A percentile compares a stretch with the other conserved stretches of the same genome.
These are phyloP conservation scores for Diplazon laetatorius DNA, from an alignment of 2,888 invertebrate species.

Conservation along the genomic window DNA sequence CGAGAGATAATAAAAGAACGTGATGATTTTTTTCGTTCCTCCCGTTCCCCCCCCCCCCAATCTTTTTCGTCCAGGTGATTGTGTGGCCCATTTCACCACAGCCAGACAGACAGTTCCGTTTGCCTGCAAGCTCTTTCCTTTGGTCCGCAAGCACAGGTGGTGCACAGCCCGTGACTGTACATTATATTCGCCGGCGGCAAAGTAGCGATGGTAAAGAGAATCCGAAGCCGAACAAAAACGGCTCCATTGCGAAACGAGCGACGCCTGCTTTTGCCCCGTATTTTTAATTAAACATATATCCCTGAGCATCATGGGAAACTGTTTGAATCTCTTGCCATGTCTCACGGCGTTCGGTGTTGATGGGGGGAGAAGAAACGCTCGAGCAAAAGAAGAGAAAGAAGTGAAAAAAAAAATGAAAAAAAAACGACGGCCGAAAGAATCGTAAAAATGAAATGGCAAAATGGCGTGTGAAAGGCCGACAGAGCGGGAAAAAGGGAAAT, in stretches of 20 bases:
- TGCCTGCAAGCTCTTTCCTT: not conserved
- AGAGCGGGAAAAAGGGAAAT: not conserved
- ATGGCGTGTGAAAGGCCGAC: slow-evolving; percentile 10
- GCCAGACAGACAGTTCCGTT: slow-evolving; percentile 17
- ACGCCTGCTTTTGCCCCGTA: slow-evolving; percentile 11
- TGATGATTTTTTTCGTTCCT: slow-evolving; percentile 22
- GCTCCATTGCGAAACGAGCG: slow-evolving; percentile 40
- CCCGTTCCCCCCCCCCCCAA: no score
- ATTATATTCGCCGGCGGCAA: slow-evolving; percentile 6
- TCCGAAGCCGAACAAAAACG: slow-evolving; percentile 30
- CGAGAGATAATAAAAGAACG: slow-evolving; percentile 40
- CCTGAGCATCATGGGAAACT: slow-evolving; percentile 43
- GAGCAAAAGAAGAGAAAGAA: not conserved
- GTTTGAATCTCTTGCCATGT: slow-evolving; percentile 13
- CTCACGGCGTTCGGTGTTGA: not conserved
- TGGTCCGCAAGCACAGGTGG: slow-evolving; percentile 3
- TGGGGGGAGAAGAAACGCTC: no score
- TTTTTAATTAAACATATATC: slow-evolving; percentile 56
- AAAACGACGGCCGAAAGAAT: slow-evolving; percentile 7
- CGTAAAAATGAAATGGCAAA: slow-evolving; percentile 20
- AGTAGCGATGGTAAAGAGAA: not conserved
- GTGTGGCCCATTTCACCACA: slow-evolving; percentile 10
- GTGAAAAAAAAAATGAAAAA: not conserved
- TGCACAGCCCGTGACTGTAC: not conserved
- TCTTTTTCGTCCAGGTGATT: slow-evolving; percentile 12